A percentile compares a stretch with the other conserved stretches of the same genome.
phyloP scores from a whole-genome alignment of 2,797 vertebrate genomes.

The Sylvia borin region DNA sequence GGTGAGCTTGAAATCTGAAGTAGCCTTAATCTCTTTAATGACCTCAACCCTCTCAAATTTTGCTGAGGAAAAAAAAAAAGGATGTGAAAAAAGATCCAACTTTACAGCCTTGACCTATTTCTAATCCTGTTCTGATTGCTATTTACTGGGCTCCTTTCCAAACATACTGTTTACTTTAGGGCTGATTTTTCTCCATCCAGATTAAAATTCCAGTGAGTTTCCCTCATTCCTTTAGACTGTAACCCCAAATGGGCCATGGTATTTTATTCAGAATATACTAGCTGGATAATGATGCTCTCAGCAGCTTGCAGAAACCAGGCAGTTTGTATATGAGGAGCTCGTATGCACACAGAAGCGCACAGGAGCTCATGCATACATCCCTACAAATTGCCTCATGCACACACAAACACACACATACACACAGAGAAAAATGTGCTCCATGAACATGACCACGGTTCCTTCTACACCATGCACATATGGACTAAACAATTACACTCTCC shows the following conservation, averaged over 20 bases:
- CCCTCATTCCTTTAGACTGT: conserved; percentile 47
- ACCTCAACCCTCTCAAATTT: neutral
- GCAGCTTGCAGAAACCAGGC: neutral
- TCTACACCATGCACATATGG: neutral
- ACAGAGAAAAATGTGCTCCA: neutral
- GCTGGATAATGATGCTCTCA: conserved; percentile 43
- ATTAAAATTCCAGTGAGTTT: conserved; percentile 61
- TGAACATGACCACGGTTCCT: neutral
- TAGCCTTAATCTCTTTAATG: neutral
- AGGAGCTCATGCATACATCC: neutral
- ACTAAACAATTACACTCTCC: conserved; percentile 40
- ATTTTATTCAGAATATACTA: conserved; percentile 49
- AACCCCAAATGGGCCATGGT: conserved; percentile 35
- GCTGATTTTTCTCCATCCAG: conserved; percentile 58
- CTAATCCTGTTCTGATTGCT: conserved; percentile 54
- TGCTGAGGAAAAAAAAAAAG: neutral
- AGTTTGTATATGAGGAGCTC: neutral
- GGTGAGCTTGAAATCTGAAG: neutral
- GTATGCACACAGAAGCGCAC: neutral
- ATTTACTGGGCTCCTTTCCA: conserved; percentile 52
- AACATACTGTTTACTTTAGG: conserved; percentile 53
- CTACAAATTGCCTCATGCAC: neutral
- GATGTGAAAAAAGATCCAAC: conserved; percentile 2
- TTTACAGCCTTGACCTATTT: conserved; percentile 56
- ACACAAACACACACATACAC: neutral